Conservation (phyloP, 2,888 invertebrate species). For the Lycia hirtaria region DNA sequence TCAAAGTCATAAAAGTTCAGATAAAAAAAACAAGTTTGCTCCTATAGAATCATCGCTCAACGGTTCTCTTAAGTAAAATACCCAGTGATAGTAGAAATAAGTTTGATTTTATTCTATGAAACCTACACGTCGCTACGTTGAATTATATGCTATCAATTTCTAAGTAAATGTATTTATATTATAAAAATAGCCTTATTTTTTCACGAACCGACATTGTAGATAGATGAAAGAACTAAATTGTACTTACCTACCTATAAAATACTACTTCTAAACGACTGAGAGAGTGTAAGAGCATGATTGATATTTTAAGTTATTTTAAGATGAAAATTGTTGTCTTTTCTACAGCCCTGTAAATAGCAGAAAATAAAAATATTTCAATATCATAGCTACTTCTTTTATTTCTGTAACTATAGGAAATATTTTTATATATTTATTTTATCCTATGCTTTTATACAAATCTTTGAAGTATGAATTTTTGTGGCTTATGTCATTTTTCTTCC, state of each 20-base stretch:
- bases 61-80: conserved; percentile 70
- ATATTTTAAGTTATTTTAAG: conserved; percentile 78
- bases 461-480: no score
- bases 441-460: not conserved
- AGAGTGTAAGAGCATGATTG: conserved; percentile 65
- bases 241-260: conserved; percentile 58
- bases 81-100: conserved; percentile 84
- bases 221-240: conserved; percentile 52
- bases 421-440: not conserved
- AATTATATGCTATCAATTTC: conserved; percentile 66
- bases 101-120: conserved; percentile 60
- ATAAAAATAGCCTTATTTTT: conserved; percentile 72
- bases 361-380: conserved; percentile 71
- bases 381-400: no score
- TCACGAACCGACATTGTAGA: conserved; percentile 68
- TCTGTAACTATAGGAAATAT: no score
- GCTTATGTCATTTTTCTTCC: no score
- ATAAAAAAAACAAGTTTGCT: no score
- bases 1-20: no score
- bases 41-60: no score
- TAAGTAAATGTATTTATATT: conserved; percentile 60
- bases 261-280: conserved; percentile 73
- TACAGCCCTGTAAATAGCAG: conserved; percentile 82
- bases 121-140: conserved; percentile 59
- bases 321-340: conserved; percentile 77